These are phyloP conservation scores for Incurvaria masculella DNA, from an alignment of 2,888 invertebrate genomes.

Conservation along the genomic window DNA sequence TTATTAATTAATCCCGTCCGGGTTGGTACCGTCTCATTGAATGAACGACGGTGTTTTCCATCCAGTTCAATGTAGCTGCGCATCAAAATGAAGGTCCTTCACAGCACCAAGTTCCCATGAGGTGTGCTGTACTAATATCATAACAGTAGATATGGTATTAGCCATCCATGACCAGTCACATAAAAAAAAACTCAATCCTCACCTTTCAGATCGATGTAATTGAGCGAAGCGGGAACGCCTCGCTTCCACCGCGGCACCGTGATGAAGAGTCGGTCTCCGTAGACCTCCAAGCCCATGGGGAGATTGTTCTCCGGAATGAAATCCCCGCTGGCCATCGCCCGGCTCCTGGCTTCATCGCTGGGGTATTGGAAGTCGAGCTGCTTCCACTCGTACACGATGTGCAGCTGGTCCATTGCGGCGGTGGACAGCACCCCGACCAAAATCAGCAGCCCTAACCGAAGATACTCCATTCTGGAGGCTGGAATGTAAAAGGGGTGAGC, in stretches of 20 bases:
- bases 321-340: conserved; percentile 55
- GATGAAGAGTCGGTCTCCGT: conserved; percentile 64
- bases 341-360: conserved; percentile 49
- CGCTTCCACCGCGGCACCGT: conserved; percentile 72
- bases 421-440: conserved; percentile 11
- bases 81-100: no score
- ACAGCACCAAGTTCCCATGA: no score
- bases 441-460: background rate
- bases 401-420: conserved; percentile 62
- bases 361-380: conserved; percentile 68
- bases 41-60: no score
- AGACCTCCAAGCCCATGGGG: conserved; percentile 72
- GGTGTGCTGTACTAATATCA: background rate
- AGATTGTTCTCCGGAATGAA: conserved; percentile 70
- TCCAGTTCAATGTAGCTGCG: no score
- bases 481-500: no score
- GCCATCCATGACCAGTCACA: no score
- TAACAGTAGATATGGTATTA: no score
- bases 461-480: background rate
- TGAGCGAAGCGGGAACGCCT: conserved; percentile 73
- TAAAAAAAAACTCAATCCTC: conserved; percentile 18
- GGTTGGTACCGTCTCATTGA: no score
- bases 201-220: conserved; percentile 71
- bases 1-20: no score
- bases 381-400: conserved; percentile 70